Evolutionary conservation across 2,888 invertebrate genomes (phyloP).

Genomic region (Linyphia triangularis): DNA sequence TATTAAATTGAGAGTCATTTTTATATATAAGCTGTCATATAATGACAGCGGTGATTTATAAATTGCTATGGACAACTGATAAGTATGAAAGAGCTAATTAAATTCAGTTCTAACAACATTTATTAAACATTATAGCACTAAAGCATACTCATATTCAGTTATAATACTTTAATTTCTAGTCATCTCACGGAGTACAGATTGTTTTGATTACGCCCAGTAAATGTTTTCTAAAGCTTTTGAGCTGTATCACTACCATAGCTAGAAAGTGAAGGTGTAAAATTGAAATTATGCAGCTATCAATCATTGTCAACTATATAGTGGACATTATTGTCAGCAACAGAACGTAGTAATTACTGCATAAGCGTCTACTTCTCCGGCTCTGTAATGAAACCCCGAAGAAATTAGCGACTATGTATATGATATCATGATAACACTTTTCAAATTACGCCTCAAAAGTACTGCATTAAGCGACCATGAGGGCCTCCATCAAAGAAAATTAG

Average conservation of each 20-base stretch:
- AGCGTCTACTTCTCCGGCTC: conserved; percentile 22
- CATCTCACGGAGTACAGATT: neutral
- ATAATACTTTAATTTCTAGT: no score
- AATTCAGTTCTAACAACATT: no score
- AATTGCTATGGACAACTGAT: no score
- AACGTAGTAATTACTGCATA: conserved; percentile 61
- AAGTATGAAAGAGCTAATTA: no score
- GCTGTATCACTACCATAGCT: neutral
- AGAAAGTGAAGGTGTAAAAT: conserved; percentile 42
- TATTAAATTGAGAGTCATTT: no score
- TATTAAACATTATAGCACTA: no score
- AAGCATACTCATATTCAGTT: no score
- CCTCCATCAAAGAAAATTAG: conserved; percentile 59
- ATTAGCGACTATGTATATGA: conserved; percentile 56
- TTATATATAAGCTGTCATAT: no score
- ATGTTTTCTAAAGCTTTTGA: conserved; percentile 28
- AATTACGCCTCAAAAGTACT: conserved; percentile 55
- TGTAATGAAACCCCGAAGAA: conserved; percentile 66
- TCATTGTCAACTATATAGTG: conserved; percentile 54
- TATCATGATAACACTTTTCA: conserved; percentile 59
- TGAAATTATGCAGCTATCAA: conserved; percentile 65
- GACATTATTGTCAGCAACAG: conserved; percentile 51
- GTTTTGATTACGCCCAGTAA: neutral
- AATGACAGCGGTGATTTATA: no score
- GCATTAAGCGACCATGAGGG: conserved; percentile 43